Conservation (phyloP, 92 coral and sea anemone genomes). For the Chrysogorgia sp. region DNA sequence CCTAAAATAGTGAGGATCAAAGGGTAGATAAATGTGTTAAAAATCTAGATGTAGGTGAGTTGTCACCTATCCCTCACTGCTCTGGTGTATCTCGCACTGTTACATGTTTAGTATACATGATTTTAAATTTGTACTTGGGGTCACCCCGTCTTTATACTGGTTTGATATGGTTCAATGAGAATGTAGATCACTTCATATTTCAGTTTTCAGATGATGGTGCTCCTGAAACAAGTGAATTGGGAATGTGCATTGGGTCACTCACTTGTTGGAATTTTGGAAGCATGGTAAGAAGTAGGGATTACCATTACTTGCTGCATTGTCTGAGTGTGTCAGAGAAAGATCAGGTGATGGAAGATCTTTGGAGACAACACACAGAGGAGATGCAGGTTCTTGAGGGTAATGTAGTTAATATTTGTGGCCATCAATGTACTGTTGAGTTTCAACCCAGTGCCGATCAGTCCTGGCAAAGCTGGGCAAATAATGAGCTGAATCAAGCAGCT, state of each 20-base stretch:
- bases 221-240: too few species aligned
- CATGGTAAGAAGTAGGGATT: constrained; percentile 9
- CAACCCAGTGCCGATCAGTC: too few species aligned
- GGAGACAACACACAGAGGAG: constrained; percentile 63
- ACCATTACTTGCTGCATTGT: constrained; percentile 22
- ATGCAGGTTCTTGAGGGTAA: too few species aligned
- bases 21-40: constrained; percentile 54
- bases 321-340: constrained; percentile 60
- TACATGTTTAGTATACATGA: constrained; percentile 18
- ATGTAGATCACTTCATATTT: constrained; percentile 6
- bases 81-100: constrained; percentile 60
- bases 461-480: too few species aligned
- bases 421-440: too few species aligned
- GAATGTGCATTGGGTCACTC: constrained; percentile 57
- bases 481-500: too few species aligned
- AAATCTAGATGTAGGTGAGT: constrained; percentile 56
- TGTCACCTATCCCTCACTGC: constrained; percentile 42
- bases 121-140: not conserved
- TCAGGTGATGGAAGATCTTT: constrained; percentile 60
- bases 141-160: not conserved
- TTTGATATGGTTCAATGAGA: constrained; percentile 33
- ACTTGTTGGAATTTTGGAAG: constrained; percentile 53
- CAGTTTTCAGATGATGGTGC: too few species aligned
- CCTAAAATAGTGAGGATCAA: constrained; percentile 29
- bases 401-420: not conserved